Evolutionary conservation across 2,113 vertebrate species (phyloP).

Genomic region (Pogonocichla stellata): DNA sequence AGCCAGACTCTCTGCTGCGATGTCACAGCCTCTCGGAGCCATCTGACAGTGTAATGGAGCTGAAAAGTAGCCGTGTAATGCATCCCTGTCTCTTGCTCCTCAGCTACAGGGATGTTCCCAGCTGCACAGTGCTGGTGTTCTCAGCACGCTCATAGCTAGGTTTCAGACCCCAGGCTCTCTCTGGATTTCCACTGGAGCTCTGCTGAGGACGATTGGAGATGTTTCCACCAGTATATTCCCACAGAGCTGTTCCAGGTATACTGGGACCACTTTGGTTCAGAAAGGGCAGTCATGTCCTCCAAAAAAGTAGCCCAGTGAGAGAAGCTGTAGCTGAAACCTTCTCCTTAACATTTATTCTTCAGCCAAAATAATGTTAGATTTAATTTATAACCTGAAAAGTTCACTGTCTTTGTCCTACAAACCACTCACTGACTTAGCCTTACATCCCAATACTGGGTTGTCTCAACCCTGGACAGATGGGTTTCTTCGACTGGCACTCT

Average conservation of each 20-base stretch:
- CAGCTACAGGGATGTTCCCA: not conserved
- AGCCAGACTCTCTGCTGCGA: conserved; percentile 21
- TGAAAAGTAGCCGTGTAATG: conserved; percentile 19
- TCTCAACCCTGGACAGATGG: not conserved
- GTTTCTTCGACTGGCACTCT: not conserved
- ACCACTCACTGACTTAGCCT: not conserved
- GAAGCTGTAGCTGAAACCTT: not conserved
- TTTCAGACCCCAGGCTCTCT: not conserved
- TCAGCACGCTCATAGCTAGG: accelerated
- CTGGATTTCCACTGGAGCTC: not conserved
- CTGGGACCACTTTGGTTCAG: not conserved
- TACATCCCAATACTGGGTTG: not conserved
- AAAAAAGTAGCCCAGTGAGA: not conserved
- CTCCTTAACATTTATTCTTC: not conserved
- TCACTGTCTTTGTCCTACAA: not conserved
- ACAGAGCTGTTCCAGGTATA: not conserved
- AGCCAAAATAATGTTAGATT: not conserved
- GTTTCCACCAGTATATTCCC: not conserved
- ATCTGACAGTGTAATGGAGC: conserved; percentile 43
- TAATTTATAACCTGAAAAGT: not conserved
- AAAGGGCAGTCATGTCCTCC: not conserved
- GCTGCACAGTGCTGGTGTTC: not conserved
- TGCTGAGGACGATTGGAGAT: not conserved
- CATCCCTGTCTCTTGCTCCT: conserved; percentile 6
- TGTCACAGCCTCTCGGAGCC: conserved; percentile 30